Conservation (phyloP, 2,113 vertebrate genomes). For the Elachura formosa region DNA sequence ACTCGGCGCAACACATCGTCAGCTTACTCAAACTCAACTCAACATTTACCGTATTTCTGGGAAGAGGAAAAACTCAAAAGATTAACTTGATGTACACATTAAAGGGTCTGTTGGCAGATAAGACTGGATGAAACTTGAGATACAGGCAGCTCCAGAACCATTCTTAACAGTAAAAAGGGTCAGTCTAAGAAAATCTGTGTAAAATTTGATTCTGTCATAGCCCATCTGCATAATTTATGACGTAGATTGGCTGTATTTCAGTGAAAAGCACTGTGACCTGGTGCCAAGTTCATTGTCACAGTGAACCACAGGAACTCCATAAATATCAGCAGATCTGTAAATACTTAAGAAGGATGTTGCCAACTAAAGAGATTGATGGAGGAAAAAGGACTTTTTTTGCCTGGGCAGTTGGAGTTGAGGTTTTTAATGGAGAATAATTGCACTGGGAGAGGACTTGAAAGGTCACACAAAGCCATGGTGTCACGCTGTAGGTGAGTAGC, state of each 20-base stretch:
- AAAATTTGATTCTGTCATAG: neutral
- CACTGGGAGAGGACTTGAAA: neutral
- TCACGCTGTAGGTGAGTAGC: neutral
- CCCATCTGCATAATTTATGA: neutral
- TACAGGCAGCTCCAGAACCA: neutral
- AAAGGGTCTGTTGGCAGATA: neutral
- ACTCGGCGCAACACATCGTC: fast-evolving
- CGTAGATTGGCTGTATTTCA: neutral
- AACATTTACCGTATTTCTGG: neutral
- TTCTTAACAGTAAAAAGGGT: neutral
- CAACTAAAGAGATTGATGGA: neutral
- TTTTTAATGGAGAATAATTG: neutral
- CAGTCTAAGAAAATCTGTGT: neutral
- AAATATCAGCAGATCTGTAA: neutral
- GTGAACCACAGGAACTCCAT: neutral
- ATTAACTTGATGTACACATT: neutral
- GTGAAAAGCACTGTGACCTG: neutral
- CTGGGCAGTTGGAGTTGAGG: neutral
- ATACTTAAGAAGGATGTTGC: neutral
- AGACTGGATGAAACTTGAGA: neutral
- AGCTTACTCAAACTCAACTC: neutral
- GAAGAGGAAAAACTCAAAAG: neutral
- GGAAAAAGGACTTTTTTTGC: neutral
- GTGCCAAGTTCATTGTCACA: neutral
- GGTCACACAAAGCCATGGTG: neutral